Percentiles rank a stretch among this genome's conserved stretches.
Evolutionary conservation across 2,113 vertebrate species (phyloP).

Genomic region (Crotophaga sulcirostris): DNA sequence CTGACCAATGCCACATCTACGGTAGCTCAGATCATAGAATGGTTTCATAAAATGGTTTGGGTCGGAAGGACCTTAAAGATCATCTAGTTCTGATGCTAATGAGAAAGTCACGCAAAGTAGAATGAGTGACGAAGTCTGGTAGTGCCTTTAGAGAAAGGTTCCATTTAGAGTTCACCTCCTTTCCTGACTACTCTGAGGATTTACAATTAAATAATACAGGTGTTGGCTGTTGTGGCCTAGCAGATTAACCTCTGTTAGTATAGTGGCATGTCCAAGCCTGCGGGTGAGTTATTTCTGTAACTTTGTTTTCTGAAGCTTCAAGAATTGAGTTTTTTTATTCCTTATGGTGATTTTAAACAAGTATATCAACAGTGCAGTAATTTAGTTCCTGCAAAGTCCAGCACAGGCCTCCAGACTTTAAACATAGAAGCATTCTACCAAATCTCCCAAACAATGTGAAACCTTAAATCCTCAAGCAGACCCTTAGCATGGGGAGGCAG

Average conservation of each 20-base stretch:
- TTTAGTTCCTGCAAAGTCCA: neutral
- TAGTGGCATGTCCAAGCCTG: neutral
- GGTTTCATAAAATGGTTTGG: too few relatives aligned
- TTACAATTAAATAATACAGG: neutral
- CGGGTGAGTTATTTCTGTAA: neutral
- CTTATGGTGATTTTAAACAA: neutral
- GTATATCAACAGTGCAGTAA: neutral
- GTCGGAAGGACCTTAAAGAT: too few relatives aligned
- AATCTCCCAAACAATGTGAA: neutral
- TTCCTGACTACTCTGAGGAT: neutral
- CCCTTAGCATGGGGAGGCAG: neutral
- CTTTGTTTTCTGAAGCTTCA: neutral
- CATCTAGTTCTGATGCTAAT: too few relatives aligned
- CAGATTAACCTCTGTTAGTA: neutral
- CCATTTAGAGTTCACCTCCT: neutral
- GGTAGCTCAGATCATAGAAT: neutral
- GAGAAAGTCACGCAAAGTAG: neutral
- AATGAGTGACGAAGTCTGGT: neutral
- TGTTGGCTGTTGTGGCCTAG: neutral
- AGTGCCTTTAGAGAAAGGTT: neutral
- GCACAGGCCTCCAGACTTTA: neutral
- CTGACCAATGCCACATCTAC: neutral
- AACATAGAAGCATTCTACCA: neutral
- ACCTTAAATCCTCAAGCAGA: neutral
- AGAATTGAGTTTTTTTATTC: neutral